Evolutionary conservation across 2,888 invertebrate genomes (phyloP), one percentile per base, ranked within the genome.

Genomic region (Crossocerus cetratus): DNA sequence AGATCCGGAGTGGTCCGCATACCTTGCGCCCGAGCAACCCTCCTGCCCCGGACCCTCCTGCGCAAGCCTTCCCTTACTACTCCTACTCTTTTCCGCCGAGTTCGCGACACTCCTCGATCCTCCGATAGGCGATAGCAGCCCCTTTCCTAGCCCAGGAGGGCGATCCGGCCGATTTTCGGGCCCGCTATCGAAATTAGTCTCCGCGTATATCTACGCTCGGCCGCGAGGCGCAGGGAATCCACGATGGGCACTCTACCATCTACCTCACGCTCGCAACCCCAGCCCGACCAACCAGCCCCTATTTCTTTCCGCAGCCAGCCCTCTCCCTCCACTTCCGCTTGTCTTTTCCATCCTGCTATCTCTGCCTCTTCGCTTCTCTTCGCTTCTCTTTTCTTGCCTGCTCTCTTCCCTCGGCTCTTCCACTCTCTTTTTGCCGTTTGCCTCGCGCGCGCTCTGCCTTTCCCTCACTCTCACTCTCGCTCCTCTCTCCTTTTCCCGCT

Each of bases 191-290:
- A 82, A 82, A 84, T 83, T 82, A 81, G 81, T 78, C 81, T 71
- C 78, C 69, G 65, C 72, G 63, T 64, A 65, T 76, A 49, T 49
- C 20, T 42, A 21, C 45, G 67, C 76, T 65, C 74, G 77, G 77
- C 83, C 81, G 81, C 82, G 79, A 84, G 83, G 84, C 79, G 82
- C 78, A 77, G 80, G 77, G 78, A 83, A 83, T 83, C 81, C 78
- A 77, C 77, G 74, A 81, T 78, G 66, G 65, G n/a, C 14, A 49
- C 65, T 63, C 62, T 44, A 54, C 66, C 43, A 54, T 59, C 55
- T 22, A 16, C 76, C 69, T 32, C 8, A 32, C 32, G 32, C 11
- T 32, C 32, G 32, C 8, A 32, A 32, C 5, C 32, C 32, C 32
- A 8, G 32, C 11, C 32, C 8, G 70, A 65, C 66, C 65, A 59